Base-by-base conservation (phyloP, 2,888 invertebrate genomes). In the Eupithecia pulchellata region DNA sequence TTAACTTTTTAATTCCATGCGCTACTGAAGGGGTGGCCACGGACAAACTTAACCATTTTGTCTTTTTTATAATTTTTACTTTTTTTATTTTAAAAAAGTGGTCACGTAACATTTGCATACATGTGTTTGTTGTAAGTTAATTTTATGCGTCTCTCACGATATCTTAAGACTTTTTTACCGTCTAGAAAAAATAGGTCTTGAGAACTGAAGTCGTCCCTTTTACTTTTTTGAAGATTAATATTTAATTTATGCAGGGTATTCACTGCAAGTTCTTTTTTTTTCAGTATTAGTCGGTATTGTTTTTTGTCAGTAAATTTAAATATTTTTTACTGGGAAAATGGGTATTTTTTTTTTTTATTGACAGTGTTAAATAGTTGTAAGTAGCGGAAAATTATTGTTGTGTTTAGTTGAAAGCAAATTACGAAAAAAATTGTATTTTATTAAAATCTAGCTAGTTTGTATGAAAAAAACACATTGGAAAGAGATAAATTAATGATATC, bases 91-190 rank as follows among this genome's bases (percentile, higher is more conserved):
- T 85, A 82, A 81, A 85, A 91, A 92, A 89, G 87, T 91, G 91
- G 91, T 92, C 92, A 93, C 92, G 91, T 91, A 88, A 81, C 77
- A 82, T 89, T 87, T 86, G 82, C 85, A 88, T 87, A 85, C 79
- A 75, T 74, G 79, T 84, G 84, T 83, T 83, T 82, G 82, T 84
- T 84, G 78, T 74, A 75, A 79, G 79, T 85, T 89, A 89, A 90
- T 91, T 89, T 88, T 90, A 90, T 91, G 86, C 89, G 81, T 79
- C 81, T 92, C 92, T 87, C 91, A 92, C 91, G 91, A 84, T 84
- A 66, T 81, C 83, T 83, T 84, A 67, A 76, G 66, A 76, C 68
- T 79, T 86, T 86, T 88, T 86, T 82, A 74, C 73, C 74, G 79
- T 78, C 81, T 79, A 83, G 77, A 76, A 78, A 78, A 77, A 78